These are phyloP conservation scores for Luperina nickerlii DNA, from an alignment of 2,888 invertebrate genomes.

Conservation along the genomic window DNA sequence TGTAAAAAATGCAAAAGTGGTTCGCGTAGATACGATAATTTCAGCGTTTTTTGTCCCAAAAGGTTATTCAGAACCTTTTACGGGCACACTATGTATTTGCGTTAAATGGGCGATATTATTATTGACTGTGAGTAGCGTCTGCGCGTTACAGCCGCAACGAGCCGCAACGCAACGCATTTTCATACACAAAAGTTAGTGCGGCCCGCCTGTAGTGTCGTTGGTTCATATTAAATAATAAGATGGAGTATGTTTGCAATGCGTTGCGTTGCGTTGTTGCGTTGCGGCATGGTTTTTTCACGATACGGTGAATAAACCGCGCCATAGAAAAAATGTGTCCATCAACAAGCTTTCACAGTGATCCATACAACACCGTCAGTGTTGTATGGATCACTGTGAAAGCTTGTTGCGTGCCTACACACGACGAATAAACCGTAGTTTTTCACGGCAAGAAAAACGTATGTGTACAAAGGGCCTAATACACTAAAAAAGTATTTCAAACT, in stretches of 20 bases:
- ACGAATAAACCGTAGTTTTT: too few species aligned
- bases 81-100: conserved; percentile 1
- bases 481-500: neutral
- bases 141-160: neutral
- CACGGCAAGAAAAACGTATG: too few species aligned
- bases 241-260: neutral
- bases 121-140: neutral
- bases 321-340: too few species aligned
- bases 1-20: conserved; percentile 3
- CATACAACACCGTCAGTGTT: too few species aligned
- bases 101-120: neutral
- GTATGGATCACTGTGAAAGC: too few species aligned
- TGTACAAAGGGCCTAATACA: too few species aligned
- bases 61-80: conserved; percentile 3
- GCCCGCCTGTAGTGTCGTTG: neutral
- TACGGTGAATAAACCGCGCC: too few species aligned
- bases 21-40: neutral
- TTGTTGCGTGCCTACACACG: too few species aligned
- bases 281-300: neutral
- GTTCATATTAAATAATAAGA: neutral
- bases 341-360: too few species aligned
- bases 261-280: neutral
- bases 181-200: neutral
- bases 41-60: conserved; percentile 4
- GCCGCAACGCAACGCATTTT: neutral